These are phyloP conservation scores for Drosophila meridionalis DNA, from an alignment of 2,888 invertebrate genomes.

Conservation along the genomic window DNA sequence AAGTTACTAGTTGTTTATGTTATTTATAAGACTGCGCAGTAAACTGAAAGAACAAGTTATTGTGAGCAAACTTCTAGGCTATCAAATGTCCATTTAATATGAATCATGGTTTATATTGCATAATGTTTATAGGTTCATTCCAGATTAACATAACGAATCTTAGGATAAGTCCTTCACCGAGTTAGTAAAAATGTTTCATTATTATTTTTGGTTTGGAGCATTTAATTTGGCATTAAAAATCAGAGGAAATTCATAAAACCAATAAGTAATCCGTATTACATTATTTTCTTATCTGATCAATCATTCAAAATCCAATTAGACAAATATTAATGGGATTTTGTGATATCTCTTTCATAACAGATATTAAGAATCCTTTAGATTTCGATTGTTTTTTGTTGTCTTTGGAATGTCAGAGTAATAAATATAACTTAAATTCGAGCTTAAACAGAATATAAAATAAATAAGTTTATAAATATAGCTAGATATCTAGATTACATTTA, in stretches of 20 bases:
- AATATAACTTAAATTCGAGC: background rate
- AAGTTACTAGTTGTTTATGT: background rate
- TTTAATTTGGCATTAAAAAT: background rate
- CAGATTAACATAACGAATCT: background rate
- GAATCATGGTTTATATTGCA: background rate
- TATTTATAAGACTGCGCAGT: background rate
- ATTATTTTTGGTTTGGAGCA: background rate
- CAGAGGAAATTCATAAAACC: background rate
- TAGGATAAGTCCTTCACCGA: background rate
- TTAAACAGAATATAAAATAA: background rate
- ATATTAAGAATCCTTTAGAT: background rate
- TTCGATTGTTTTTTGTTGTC: background rate
- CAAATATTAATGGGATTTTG: background rate
- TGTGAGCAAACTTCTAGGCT: background rate
- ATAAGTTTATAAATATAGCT: background rate
- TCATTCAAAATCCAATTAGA: background rate
- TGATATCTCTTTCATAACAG: background rate
- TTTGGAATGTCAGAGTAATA: constrained; percentile 28
- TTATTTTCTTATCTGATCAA: background rate
- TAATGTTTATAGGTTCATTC: background rate
- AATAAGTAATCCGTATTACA: background rate
- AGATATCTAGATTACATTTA: constrained; percentile 31
- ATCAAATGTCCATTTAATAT: background rate
- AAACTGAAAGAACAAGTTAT: background rate
- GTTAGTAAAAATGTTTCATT: background rate